These are phyloP conservation scores for Chiloscyllium punctatum DNA, from an alignment of 2,797 vertebrate species.

Conservation along the genomic window DNA sequence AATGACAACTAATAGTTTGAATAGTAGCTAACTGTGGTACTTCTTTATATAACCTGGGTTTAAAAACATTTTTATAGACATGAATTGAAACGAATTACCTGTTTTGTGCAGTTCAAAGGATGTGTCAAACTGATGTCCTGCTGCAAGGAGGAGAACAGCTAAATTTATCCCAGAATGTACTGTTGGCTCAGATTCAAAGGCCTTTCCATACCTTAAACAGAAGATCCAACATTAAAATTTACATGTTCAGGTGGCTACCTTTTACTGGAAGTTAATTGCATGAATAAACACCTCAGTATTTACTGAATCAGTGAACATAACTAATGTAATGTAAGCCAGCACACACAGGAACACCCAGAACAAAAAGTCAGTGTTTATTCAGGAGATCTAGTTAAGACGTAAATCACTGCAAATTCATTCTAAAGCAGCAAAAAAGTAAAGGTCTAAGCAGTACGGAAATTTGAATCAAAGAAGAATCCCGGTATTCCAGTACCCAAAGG, in stretches of 20 bases:
- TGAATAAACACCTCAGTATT: not conserved
- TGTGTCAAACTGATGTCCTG: constrained; percentile 89
- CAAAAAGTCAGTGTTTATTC: not conserved
- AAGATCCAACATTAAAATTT: not conserved
- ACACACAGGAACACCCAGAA: not conserved
- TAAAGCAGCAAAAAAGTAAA: not conserved
- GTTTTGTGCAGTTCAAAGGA: constrained; percentile 98
- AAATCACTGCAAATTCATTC: not conserved
- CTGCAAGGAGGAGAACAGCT: constrained; percentile 86
- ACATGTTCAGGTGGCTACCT: not conserved
- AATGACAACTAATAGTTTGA: not conserved
- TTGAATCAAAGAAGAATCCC: not conserved
- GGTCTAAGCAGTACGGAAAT: not conserved
- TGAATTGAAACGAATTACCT: constrained; percentile 64
- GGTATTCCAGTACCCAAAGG: not conserved
- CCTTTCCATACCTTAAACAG: constrained; percentile 76
- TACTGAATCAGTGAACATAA: not conserved
- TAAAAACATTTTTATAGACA: not conserved
- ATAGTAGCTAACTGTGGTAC: not conserved
- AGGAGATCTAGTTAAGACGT: not conserved
- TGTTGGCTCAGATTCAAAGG: constrained; percentile 94
- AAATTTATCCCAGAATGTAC: constrained; percentile 96
- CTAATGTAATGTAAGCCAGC: not conserved
- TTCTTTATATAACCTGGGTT: not conserved
- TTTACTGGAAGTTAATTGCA: not conserved